Base-by-base conservation (phyloP, 2,113 vertebrate species). In the Mesocricetus auratus region DNA sequence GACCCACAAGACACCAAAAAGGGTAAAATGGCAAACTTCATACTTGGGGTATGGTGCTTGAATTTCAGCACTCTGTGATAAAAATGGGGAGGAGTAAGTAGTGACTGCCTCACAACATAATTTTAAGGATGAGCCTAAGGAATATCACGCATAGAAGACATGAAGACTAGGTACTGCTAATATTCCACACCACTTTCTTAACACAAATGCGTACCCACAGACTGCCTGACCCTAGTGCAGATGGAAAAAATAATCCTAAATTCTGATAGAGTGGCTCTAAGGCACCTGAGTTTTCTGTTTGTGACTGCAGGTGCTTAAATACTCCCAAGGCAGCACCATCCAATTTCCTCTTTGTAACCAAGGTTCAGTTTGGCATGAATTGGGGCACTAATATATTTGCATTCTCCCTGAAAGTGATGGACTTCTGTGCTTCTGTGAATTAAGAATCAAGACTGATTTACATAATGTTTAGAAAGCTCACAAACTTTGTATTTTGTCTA, bases 401-500 rank as follows among this genome's bases (percentile, higher is more conserved):
- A 71, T 64, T 86, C 39, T 42, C 33, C 77, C 33, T n/a, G 7
- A 90, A 89, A 96, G 81, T n/a, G 66, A 89, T 87, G 94, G 97
- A 87, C 92, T 97, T 95, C 78, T 86, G 68, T 85, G 92, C 93
- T 86, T 88, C 79, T n/a, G 45, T 93, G 96, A 96, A 79, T 94
- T 97, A 97, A 92, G 93, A 94, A 94, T 83, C 78, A 79, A 93
- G 90, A 13, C 53, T 96, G 78, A 97, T 97, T 97, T 97, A 85
- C 97, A 98, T 97, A 97, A 97, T 98, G 97, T 97, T 97, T 97
- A 97, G 97, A 98, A 98, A 97, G 97, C 97, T 97, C 97, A 95
- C 93, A 97, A 97, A 98, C 97, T 98, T 97, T 13, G 62, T 98
- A 97, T 97, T 98, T 98, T 96, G 88, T 98, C 97, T 97, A 89